Evolutionary conservation across 2,113 vertebrate genomes (phyloP).

Genomic region (Rhinolophus sinicus): DNA sequence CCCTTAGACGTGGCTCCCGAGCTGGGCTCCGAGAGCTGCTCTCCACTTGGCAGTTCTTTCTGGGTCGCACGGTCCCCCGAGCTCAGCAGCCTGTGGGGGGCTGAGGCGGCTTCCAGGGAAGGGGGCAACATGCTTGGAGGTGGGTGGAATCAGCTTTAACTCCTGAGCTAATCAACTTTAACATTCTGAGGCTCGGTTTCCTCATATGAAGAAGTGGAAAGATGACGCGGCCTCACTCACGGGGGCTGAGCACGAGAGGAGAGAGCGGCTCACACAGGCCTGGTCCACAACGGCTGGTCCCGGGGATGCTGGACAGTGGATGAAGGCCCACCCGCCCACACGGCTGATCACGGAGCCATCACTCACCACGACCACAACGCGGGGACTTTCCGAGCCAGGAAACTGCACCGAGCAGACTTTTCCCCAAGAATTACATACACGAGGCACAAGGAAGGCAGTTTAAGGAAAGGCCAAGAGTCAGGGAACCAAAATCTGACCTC

Average conservation of each 20-base stretch:
- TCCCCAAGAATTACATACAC: background rate
- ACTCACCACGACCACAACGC: background rate
- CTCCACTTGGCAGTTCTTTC: background rate
- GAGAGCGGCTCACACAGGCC: background rate
- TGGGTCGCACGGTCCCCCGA: rapidly evolving
- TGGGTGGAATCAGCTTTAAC: too few relatives aligned
- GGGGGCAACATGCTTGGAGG: background rate
- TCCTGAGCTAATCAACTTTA: background rate
- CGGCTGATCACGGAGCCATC: background rate
- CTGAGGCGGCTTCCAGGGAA: background rate
- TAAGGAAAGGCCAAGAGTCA: background rate
- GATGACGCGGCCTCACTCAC: background rate
- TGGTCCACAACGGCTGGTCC: background rate
- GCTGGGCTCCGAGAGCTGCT: background rate
- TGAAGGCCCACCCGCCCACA: background rate
- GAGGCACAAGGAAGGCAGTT: background rate
- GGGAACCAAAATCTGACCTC: background rate
- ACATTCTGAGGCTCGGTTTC: background rate
- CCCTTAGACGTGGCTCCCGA: background rate
- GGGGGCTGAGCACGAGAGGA: background rate
- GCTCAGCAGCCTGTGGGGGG: background rate
- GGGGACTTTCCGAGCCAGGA: background rate
- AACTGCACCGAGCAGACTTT: background rate
- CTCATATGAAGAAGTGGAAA: background rate
- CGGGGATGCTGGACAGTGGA: rapidly evolving